Base-by-base conservation (phyloP, 30 jellyfish, hydroid and myxozoan species). In the Pseudorhiza aurosa region DNA sequence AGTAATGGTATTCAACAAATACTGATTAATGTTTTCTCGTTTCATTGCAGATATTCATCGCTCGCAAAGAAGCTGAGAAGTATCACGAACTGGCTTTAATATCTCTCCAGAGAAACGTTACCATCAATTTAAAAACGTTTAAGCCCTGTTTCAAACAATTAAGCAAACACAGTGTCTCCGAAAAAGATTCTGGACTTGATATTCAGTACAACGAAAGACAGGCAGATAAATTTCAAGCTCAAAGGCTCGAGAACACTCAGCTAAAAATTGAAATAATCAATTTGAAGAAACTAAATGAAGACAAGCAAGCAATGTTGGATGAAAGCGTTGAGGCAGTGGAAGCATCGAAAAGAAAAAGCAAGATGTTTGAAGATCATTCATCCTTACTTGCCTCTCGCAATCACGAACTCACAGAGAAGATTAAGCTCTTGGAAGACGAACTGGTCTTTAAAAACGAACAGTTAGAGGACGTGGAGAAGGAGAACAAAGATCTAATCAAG, bases 301-400 rank as follows among this genome's bases (percentile, higher is more conserved):
- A 17, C 37, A 36, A 64, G 77, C 32, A 33, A 64, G 55, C 51
- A 32, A 12, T 14, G 33, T 31, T 30, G 3, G 58, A 64, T 14
- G 59, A 35, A 1, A 64, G 15, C 17, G 55, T 2, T 2, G 58
- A 30, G 26, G 7, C 14, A 14, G 31, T 64, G 4, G 29, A 29
- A 35, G 57, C 26, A 19, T 64, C 53, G 35, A 64, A 32, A n/a
- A 36, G 19, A 25, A 33, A 64, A 35, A 9, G 39, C 36, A 64
- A n/a, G 55, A 64, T 26, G 55, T 35, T 33, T 35, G 77, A 64
- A 33, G 77, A 14, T 32, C 77, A 64, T 2, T 6, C 77, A 2
- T 19, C 77, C 37, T 1, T 29, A 6, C 31, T 64, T 58, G 31
- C 77, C 36, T 10, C 18, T 1, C 58, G 35, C 9, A 37, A 14